Percentiles rank a stretch among this genome's conserved stretches.
Evolutionary conservation across 64 coral and sea anemone genomes (phyloP).

Genomic region (Actinia equina): DNA sequence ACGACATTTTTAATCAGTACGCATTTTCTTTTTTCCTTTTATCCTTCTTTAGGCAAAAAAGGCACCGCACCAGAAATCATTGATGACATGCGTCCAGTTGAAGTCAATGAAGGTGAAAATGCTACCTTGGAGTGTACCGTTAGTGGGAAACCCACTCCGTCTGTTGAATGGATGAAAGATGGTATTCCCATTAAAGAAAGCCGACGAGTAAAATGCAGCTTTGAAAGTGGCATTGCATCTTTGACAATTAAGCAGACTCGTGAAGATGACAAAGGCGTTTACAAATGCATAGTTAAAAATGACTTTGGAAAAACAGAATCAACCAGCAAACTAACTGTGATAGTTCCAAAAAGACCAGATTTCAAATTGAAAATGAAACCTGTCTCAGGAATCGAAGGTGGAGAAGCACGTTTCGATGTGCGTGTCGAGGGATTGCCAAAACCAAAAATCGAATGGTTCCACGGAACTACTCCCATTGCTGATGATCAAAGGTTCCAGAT

Average conservation of each 20-base stretch:
- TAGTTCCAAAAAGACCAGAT: conserved; percentile 57
- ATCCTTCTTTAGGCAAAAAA: conserved; percentile 56
- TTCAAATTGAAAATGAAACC: conserved; percentile 82
- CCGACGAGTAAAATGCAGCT: conserved; percentile 47
- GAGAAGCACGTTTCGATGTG: conserved; percentile 74
- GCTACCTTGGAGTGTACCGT: conserved; percentile 65
- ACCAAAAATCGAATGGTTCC: conserved; percentile 83
- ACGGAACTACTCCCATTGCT: conserved; percentile 48
- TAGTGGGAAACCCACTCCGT: conserved; percentile 60
- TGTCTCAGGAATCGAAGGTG: conserved; percentile 54
- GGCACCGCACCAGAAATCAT: conserved; percentile 84
- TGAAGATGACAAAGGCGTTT: conserved; percentile 75
- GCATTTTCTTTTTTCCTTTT: not conserved
- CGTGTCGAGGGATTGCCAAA: conserved; percentile 59
- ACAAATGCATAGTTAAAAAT: conserved; percentile 76
- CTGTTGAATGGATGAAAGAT: conserved; percentile 90
- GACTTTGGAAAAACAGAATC: conserved; percentile 57
- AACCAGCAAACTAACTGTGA: conserved; percentile 62
- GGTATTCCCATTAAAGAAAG: conserved; percentile 43
- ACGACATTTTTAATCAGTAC: no score
- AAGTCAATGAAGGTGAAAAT: conserved; percentile 68
- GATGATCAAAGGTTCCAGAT: conserved; percentile 66
- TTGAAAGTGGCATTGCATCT: conserved; percentile 51
- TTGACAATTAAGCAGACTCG: conserved; percentile 57
- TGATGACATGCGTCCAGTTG: conserved; percentile 53